Evolutionary conservation across 1,140 invertebrate genomes (phyloP).

Genomic region (Caenorhabditis brenneri): DNA sequence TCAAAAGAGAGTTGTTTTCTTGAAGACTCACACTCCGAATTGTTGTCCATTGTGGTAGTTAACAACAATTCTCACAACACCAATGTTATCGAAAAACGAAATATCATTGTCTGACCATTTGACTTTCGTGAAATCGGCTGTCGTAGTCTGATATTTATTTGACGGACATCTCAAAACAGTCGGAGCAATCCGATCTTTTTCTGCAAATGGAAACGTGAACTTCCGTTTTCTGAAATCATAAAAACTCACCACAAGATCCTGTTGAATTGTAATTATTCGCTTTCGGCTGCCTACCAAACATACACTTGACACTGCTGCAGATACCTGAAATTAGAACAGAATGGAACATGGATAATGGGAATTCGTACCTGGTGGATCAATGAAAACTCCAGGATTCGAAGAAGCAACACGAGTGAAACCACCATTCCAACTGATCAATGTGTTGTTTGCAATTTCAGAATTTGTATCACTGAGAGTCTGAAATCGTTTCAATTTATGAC

Average conservation of each 20-base stretch:
- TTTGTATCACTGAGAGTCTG: background rate
- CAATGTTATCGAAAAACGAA: conserved; percentile 13
- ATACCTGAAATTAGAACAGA: background rate
- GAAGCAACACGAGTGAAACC: conserved; percentile 7
- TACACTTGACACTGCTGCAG: conserved; percentile 20
- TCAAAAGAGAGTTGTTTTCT: no score
- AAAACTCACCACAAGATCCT: background rate
- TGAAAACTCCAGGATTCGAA: conserved; percentile 10
- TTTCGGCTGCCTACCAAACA: background rate
- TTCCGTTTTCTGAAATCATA: no score
- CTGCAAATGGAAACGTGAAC: background rate
- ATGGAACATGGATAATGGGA: background rate
- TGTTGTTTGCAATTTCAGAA: background rate
- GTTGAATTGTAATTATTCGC: conserved; percentile 16
- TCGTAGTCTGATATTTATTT: background rate
- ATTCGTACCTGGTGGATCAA: background rate
- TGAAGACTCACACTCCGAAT: background rate
- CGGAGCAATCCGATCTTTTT: background rate
- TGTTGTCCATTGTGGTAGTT: conserved; percentile 24
- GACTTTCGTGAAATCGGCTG: background rate
- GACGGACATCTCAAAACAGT: background rate
- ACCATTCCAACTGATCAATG: background rate
- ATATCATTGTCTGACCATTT: background rate
- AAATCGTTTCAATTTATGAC: background rate
- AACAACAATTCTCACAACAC: background rate